Evolutionary conservation across 2,113 vertebrate species (phyloP).

Genomic region (Tragelaphus imberbis): DNA sequence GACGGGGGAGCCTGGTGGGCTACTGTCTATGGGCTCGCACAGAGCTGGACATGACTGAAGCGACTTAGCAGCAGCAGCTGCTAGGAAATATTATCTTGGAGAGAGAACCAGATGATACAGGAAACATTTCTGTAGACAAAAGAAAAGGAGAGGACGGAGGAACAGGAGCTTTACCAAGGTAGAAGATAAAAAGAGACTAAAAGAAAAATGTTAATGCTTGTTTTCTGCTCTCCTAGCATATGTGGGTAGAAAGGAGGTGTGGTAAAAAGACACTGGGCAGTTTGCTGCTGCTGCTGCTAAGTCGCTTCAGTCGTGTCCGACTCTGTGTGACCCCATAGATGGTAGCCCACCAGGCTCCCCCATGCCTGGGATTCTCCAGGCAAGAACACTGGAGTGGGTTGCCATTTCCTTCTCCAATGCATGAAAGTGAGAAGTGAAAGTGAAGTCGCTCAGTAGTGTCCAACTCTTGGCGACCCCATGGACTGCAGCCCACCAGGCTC

Average conservation of each 20-base stretch:
- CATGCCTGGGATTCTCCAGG: too few relatives aligned
- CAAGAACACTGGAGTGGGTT: too few relatives aligned
- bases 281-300: background rate
- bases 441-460: too few relatives aligned
- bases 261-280: background rate
- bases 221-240: background rate
- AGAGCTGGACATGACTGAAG: too few relatives aligned
- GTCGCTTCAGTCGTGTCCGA: too few relatives aligned
- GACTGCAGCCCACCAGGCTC: too few relatives aligned
- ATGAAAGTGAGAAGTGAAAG: too few relatives aligned
- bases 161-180: background rate
- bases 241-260: background rate
- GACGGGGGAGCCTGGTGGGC: fast-evolving
- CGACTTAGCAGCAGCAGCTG: too few relatives aligned
- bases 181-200: background rate
- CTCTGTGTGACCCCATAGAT: too few relatives aligned
- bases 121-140: background rate
- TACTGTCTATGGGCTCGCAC: fast-evolving
- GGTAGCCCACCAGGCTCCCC: too few relatives aligned
- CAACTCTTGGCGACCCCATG: too few relatives aligned
- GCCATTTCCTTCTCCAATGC: too few relatives aligned
- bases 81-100: slow-evolving; percentile 6
- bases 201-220: background rate
- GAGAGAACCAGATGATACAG: background rate
- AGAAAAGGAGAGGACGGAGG: background rate